Percentiles rank a stretch among this genome's conserved stretches.
These are phyloP conservation scores for Drosophila sechellia DNA, from an alignment of 1,140 invertebrate species.

Conservation along the genomic window DNA sequence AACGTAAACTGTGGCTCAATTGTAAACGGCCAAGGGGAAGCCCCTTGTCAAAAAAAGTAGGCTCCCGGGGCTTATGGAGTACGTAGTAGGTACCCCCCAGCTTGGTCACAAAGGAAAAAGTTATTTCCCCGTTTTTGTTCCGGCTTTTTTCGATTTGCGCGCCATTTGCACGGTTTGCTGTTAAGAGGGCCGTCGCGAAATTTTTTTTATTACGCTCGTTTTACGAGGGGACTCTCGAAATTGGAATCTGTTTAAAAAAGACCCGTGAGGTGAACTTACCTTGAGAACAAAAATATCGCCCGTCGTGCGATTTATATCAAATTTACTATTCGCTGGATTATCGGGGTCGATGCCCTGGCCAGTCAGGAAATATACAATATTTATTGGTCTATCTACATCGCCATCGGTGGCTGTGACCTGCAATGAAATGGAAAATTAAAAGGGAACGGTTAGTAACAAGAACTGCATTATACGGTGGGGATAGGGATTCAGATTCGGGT, in stretches of 20 bases:
- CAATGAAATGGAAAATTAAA: slow-evolving; percentile 84
- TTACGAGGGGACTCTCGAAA: slow-evolving; percentile 15
- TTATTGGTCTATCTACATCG: slow-evolving; percentile 88
- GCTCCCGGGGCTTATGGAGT: slow-evolving; percentile 11
- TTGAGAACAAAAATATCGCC: slow-evolving; percentile 88
- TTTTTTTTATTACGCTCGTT: slow-evolving; percentile 63
- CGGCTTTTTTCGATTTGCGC: slow-evolving; percentile 4
- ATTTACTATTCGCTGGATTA: slow-evolving; percentile 88
- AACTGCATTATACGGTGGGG: slow-evolving; percentile 34
- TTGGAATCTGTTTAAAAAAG: slow-evolving; percentile 40
- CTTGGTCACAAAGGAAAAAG: slow-evolving; percentile 26
- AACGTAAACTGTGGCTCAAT: slow-evolving; percentile 69
- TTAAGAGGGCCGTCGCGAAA: slow-evolving; percentile 3
- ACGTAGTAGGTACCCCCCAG: background rate
- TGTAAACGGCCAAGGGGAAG: slow-evolving; percentile 52
- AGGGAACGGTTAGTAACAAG: slow-evolving; percentile 28
- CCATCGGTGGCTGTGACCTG: slow-evolving; percentile 87
- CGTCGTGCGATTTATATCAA: slow-evolving; percentile 88
- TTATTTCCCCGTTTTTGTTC: slow-evolving; percentile 24
- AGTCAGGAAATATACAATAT: slow-evolving; percentile 90
- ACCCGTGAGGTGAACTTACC: slow-evolving; percentile 79
- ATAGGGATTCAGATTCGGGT: slow-evolving; percentile 8
- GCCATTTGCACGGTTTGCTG: slow-evolving; percentile 20
- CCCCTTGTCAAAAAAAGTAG: slow-evolving; percentile 8
- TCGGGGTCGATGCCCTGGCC: slow-evolving; percentile 89